Conservation (phyloP, 2,888 invertebrate species). For the Helicoverpa assulta region DNA sequence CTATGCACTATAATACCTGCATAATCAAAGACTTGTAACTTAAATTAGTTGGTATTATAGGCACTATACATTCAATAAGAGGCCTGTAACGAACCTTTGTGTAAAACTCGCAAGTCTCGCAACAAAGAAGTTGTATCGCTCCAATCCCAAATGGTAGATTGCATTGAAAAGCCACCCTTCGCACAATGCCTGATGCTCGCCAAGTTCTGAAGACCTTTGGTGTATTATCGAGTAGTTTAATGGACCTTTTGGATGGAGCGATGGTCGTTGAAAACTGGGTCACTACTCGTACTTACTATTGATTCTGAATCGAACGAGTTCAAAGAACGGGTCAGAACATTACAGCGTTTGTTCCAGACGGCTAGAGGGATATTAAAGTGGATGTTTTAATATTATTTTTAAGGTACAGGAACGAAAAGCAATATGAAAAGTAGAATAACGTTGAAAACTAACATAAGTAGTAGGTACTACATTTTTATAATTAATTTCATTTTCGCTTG, state of each 20-base stretch:
- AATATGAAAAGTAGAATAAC: too few relatives aligned
- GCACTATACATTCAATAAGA: too few relatives aligned
- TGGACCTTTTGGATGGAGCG: constrained; percentile 37
- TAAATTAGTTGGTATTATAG: too few relatives aligned
- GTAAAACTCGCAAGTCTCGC: background rate
- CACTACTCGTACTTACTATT: constrained; percentile 44
- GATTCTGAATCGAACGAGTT: constrained; percentile 43
- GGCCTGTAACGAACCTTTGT: background rate
- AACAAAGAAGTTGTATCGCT: background rate
- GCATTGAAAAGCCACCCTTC: background rate
- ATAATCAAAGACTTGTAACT: too few relatives aligned
- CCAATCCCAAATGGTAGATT: background rate
- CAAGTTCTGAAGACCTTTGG: constrained; percentile 27
- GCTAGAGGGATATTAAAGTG: background rate
- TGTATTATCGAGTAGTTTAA: constrained; percentile 44
- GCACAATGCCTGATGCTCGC: constrained; percentile 29
- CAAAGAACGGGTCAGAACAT: constrained; percentile 46
- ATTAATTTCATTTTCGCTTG: too few relatives aligned
- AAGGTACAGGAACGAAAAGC: too few relatives aligned
- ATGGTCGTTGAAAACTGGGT: constrained; percentile 48
- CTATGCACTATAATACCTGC: background rate
- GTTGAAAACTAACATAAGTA: too few relatives aligned
- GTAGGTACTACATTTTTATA: too few relatives aligned
- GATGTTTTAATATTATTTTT: background rate
- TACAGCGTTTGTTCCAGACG: constrained; percentile 7